Conservation (phyloP, 2,113 vertebrate species). For the Chaenogobius annularis region DNA sequence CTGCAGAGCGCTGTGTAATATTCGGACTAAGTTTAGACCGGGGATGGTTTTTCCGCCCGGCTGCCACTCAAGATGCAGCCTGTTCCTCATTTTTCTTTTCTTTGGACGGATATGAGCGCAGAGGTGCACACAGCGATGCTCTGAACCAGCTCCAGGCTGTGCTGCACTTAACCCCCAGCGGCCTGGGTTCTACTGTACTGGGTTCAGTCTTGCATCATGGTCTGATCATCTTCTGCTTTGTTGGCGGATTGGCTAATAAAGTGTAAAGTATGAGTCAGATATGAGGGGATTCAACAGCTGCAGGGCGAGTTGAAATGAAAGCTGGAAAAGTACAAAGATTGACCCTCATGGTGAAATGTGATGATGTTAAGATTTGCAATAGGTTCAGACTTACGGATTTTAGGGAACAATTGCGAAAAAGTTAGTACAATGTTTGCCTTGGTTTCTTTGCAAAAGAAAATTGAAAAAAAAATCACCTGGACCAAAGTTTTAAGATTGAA, state of each 20-base stretch:
- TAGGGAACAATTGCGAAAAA: too few species aligned
- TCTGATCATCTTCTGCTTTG: neutral
- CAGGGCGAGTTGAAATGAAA: neutral
- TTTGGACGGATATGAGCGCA: conserved; percentile 39
- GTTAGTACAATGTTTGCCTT: too few species aligned
- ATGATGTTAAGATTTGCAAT: neutral
- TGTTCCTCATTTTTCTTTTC: neutral
- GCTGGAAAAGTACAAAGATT: neutral
- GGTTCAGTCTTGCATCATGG: neutral
- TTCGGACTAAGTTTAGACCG: conserved; percentile 44
- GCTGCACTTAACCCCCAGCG: conserved; percentile 17
- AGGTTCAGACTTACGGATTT: neutral
- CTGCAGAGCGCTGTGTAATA: conserved; percentile 27
- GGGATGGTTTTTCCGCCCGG: conserved; percentile 41
- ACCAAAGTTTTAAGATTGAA: too few species aligned
- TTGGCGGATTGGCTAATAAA: conserved; percentile 16
- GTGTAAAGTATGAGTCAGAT: neutral
- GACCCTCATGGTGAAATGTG: neutral
- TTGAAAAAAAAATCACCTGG: too few species aligned
- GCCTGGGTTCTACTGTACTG: neutral
- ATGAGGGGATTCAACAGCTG: neutral
- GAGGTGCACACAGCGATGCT: conserved; percentile 10
- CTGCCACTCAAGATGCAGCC: conserved; percentile 27
- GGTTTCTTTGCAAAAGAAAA: too few species aligned
- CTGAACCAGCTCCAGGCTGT: conserved; percentile 42